These are phyloP conservation scores for Phycodurus eques DNA, from an alignment of 2,113 vertebrate genomes.

Conservation along the genomic window DNA sequence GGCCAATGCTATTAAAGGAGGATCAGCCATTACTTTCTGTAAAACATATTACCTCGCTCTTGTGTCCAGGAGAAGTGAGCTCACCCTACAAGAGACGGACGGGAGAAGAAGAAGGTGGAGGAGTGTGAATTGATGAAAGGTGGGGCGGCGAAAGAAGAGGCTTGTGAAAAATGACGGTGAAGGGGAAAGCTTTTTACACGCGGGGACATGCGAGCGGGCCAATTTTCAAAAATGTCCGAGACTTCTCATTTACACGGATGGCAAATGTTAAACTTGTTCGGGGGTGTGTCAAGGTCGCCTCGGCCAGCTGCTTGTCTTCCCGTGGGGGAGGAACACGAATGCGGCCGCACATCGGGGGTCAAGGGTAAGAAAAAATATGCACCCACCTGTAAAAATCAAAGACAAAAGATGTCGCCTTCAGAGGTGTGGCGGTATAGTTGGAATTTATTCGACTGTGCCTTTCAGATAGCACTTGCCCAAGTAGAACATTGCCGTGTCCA, in stretches of 20 bases:
- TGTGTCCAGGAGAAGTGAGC: conserved; percentile 13
- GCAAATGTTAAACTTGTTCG: conserved; percentile 65
- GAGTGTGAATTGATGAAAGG: conserved; percentile 7
- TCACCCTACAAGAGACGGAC: not conserved
- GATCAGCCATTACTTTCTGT: conserved; percentile 30
- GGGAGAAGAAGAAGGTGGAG: not conserved
- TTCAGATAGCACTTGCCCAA: not conserved
- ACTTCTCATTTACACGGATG: conserved; percentile 58
- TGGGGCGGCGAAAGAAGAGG: conserved; percentile 14
- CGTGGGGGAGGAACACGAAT: conserved; percentile 51
- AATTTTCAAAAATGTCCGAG: conserved; percentile 64
- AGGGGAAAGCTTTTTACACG: conserved; percentile 55
- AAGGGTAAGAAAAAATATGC: conserved; percentile 7
- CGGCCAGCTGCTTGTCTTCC: conserved; percentile 36
- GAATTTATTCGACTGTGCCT: not conserved
- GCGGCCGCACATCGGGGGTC: conserved; percentile 9
- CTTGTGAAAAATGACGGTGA: conserved; percentile 63
- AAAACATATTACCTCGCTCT: conserved; percentile 47
- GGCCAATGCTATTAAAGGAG: conserved; percentile 22
- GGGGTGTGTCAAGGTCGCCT: conserved; percentile 61
- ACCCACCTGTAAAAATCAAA: conserved; percentile 1
- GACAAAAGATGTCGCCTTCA: not conserved
- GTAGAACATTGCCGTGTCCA: not conserved
- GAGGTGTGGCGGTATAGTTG: not conserved
- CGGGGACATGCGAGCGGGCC: conserved; percentile 40